These are phyloP conservation scores for Phylloscopus collybita DNA, from an alignment of 2,797 vertebrate species.

Conservation along the genomic window DNA sequence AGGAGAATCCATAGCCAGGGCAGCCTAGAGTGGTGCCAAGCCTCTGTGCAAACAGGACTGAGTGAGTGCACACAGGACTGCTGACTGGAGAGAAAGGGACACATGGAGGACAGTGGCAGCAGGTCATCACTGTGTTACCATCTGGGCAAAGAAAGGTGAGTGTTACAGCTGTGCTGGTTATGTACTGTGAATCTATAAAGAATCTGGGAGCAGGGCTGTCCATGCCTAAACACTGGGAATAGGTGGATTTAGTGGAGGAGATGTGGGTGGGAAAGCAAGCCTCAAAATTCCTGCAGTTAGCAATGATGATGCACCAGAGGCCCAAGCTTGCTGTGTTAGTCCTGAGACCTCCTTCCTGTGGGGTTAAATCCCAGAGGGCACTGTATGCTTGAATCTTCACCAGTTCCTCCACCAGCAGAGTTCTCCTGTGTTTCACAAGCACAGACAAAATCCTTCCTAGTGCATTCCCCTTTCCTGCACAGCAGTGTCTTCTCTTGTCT, in stretches of 20 bases:
- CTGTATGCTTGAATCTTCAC: background rate
- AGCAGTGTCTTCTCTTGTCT: background rate
- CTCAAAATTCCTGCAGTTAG: background rate
- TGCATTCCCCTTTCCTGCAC: background rate
- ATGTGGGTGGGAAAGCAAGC: background rate
- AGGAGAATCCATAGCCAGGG: background rate
- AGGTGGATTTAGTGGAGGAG: background rate
- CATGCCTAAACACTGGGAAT: background rate
- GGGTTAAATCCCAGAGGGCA: background rate
- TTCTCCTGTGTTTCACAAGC: background rate
- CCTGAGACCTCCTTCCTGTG: background rate
- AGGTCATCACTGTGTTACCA: background rate
- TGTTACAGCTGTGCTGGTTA: background rate
- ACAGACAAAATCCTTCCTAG: background rate
- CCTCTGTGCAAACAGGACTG: background rate
- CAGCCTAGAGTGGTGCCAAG: background rate
- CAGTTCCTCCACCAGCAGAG: background rate
- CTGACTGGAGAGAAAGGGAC: background rate
- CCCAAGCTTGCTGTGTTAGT: accelerated
- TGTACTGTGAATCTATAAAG: accelerated
- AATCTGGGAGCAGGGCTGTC: background rate
- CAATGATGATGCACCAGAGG: background rate
- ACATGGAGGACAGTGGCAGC: background rate
- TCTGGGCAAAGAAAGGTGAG: background rate
- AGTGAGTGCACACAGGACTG: background rate